phyloP scores from a whole-genome alignment of 2,113 vertebrate species.

The Nibea coibor region DNA sequence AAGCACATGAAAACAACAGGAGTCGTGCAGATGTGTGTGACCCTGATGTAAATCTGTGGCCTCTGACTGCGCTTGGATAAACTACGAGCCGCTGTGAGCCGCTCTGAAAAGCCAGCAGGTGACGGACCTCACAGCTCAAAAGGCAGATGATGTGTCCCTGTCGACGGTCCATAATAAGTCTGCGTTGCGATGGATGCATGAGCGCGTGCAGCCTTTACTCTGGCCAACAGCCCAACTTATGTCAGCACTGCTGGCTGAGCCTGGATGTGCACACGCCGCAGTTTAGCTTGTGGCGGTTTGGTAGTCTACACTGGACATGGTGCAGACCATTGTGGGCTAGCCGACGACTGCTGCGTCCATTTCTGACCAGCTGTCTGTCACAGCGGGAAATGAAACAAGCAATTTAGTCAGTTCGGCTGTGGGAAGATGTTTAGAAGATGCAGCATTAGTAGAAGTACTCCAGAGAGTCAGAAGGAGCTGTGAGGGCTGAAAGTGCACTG shows the following conservation, averaged over 20 bases:
- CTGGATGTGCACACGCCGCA: neutral
- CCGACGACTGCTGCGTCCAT: slow-evolving; percentile 6
- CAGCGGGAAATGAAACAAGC: neutral
- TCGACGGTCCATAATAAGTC: slow-evolving; percentile 46
- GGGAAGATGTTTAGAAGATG: slow-evolving; percentile 4
- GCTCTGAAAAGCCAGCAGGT: slow-evolving; percentile 26
- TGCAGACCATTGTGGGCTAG: slow-evolving; percentile 4
- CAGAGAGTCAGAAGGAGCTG: neutral
- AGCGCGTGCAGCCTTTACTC: slow-evolving; percentile 4
- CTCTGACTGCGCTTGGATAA: slow-evolving; percentile 12
- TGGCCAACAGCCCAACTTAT: slow-evolving; percentile 44
- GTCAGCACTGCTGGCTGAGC: slow-evolving; percentile 38
- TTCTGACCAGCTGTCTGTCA: slow-evolving; percentile 13
- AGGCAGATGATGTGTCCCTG: slow-evolving; percentile 38
- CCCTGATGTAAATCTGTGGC: slow-evolving; percentile 23
- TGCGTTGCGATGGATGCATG: slow-evolving; percentile 8
- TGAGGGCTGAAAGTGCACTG: neutral
- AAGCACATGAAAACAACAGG: neutral
- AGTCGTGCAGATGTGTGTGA: neutral
- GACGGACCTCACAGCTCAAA: slow-evolving; percentile 20
- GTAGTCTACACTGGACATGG: slow-evolving; percentile 23
- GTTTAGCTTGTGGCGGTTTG: neutral
- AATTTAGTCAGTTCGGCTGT: slow-evolving; percentile 43
- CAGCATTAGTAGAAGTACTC: neutral
- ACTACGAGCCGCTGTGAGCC: neutral